A percentile compares a stretch with the other conserved stretches of the same genome.
Conservation (phyloP, 2,797 vertebrate genomes). For the Melanotaenia pygmaea region DNA sequence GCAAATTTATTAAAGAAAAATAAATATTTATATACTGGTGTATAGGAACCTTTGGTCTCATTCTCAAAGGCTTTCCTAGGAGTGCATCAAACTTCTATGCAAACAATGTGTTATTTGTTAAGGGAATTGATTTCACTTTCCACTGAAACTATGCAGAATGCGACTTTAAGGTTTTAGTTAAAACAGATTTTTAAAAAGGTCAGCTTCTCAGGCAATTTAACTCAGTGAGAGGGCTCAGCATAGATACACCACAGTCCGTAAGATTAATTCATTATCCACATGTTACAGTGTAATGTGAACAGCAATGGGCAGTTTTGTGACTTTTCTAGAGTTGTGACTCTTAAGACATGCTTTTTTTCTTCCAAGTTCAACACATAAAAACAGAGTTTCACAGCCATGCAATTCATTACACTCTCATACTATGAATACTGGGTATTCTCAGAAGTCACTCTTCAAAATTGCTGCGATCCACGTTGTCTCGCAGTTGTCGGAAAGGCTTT, state of each 20-base stretch:
- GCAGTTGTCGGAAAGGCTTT: constrained; percentile 37
- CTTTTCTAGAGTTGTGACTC: constrained; percentile 38
- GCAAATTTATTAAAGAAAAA: constrained; percentile 24
- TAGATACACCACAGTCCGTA: constrained; percentile 51
- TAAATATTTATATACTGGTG: background rate
- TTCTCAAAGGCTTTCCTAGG: constrained; percentile 61
- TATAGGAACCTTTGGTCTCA: constrained; percentile 5
- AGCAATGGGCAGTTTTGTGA: constrained; percentile 20
- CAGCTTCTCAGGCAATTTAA: constrained; percentile 83
- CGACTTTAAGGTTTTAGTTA: constrained; percentile 49
- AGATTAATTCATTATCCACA: constrained; percentile 21
- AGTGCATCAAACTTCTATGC: constrained; percentile 84
- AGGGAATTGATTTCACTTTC: constrained; percentile 68
- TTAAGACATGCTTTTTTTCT: constrained; percentile 24
- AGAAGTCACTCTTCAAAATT: constrained; percentile 51
- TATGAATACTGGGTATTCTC: constrained; percentile 79
- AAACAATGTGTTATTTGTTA: constrained; percentile 75
- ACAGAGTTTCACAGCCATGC: constrained; percentile 68
- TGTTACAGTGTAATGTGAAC: constrained; percentile 22
- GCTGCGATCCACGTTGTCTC: constrained; percentile 45
- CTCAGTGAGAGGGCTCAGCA: constrained; percentile 72
- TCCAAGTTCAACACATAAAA: constrained; percentile 47
- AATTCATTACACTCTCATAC: constrained; percentile 50
- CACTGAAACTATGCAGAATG: constrained; percentile 84
- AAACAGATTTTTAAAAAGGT: constrained; percentile 67